Evolutionary conservation across 1,140 invertebrate species (phyloP).

Genomic region (Cydia pomonella): DNA sequence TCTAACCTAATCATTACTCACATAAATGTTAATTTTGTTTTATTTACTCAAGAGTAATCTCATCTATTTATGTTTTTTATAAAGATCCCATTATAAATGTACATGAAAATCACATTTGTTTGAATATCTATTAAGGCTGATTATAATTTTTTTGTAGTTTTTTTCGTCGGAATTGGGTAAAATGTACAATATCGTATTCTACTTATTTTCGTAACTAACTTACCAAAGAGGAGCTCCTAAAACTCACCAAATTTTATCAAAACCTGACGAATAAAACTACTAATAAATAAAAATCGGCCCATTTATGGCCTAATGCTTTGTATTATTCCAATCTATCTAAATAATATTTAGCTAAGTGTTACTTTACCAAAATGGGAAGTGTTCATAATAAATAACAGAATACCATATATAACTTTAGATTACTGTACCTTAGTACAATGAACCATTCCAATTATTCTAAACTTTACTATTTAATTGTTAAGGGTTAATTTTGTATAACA

Average conservation of each 20-base stretch:
- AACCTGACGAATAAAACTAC: no score
- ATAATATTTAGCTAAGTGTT: slow-evolving; percentile 34
- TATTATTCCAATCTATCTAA: slow-evolving; percentile 33
- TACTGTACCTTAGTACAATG: slow-evolving; percentile 57
- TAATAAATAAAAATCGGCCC: no score
- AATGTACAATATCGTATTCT: no score
- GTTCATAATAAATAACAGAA: slow-evolving; percentile 51
- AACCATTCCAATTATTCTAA: slow-evolving; percentile 65
- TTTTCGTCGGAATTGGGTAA: no score
- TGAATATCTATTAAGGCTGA: not conserved
- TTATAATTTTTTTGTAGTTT: no score
- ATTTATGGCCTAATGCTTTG: slow-evolving; percentile 48
- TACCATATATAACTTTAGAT: slow-evolving; percentile 46
- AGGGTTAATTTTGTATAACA: slow-evolving; percentile 45
- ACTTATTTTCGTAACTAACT: no score
- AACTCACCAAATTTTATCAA: no score
- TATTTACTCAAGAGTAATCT: slow-evolving; percentile 69
- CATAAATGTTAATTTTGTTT: slow-evolving; percentile 46
- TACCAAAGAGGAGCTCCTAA: no score
- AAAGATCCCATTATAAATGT: slow-evolving; percentile 32
- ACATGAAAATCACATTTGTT: slow-evolving; percentile 22
- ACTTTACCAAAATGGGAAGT: slow-evolving; percentile 63
- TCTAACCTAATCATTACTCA: slow-evolving; percentile 26
- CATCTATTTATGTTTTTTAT: slow-evolving; percentile 52
- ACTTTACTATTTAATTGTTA: slow-evolving; percentile 46